A percentile compares a stretch with the other conserved stretches of the same genome.
Evolutionary conservation across 2,113 vertebrate species (phyloP).

Genomic region (Lophochroa leadbeateri): DNA sequence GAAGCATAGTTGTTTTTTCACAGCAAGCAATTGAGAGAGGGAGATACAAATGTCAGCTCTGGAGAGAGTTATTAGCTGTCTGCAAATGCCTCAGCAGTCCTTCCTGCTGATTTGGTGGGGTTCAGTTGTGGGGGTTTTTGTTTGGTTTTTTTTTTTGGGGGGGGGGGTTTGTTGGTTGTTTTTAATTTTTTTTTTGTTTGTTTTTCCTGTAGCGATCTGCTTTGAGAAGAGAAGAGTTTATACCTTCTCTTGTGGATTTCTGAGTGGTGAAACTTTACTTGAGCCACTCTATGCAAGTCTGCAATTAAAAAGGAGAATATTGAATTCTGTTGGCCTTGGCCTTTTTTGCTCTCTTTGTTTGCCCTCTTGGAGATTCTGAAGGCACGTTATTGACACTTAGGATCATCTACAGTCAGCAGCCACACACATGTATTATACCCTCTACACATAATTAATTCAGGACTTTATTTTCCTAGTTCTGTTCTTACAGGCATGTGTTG

Average conservation of each 20-base stretch:
- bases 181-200: neutral
- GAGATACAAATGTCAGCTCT: neutral
- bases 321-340: neutral
- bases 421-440: neutral
- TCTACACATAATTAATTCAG: neutral
- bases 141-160: neutral
- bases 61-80: neutral
- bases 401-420: neutral
- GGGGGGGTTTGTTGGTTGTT: neutral
- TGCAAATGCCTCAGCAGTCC: neutral
- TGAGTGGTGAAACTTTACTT: neutral
- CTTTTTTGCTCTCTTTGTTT: neutral
- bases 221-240: neutral
- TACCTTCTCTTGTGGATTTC: neutral
- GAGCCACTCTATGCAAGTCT: neutral
- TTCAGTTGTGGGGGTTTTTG: neutral
- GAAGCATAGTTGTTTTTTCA: neutral
- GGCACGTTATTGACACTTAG: neutral
- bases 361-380: neutral
- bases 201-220: neutral
- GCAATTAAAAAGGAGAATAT: neutral
- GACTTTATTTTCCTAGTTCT: neutral
- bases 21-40: neutral
- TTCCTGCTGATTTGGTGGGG: neutral
- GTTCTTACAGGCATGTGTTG: neutral